A percentile compares a stretch with the other conserved stretches of the same genome.
Conservation (phyloP, 2,113 vertebrate species). For the Porphyrio hochstetteri region DNA sequence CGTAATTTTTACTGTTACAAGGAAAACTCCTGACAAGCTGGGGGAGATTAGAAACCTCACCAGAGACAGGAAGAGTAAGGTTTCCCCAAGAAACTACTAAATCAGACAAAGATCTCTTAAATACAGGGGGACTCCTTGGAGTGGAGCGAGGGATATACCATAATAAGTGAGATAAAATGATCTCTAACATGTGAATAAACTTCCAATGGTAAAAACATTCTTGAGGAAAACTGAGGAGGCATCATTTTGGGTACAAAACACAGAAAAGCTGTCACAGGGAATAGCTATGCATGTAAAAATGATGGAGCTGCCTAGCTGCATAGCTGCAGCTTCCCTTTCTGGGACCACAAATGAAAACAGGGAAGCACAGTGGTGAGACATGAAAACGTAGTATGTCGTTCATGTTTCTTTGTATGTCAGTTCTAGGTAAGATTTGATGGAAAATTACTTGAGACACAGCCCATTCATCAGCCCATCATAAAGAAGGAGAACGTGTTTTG, state of each 20-base stretch:
- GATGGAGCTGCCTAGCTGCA: not conserved
- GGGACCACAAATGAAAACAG: not conserved
- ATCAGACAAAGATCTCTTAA: not conserved
- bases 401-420: not conserved
- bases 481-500: not conserved
- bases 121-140: not conserved
- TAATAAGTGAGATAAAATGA: not conserved
- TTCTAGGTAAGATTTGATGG: not conserved
- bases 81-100: not conserved
- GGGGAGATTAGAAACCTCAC: not conserved
- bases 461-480: not conserved
- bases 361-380: not conserved
- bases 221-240: not conserved
- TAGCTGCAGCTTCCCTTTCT: not conserved
- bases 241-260: not conserved
- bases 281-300: not conserved
- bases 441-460: not conserved
- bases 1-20: not conserved
- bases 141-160: fast-evolving
- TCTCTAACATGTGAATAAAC: not conserved
- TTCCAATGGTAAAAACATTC: not conserved
- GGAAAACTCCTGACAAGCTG: not conserved
- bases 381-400: not conserved
- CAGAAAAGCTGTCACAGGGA: not conserved
- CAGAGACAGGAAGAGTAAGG: not conserved